Conservation (phyloP, 2,113 vertebrate species). For the Lampris incognitus region DNA sequence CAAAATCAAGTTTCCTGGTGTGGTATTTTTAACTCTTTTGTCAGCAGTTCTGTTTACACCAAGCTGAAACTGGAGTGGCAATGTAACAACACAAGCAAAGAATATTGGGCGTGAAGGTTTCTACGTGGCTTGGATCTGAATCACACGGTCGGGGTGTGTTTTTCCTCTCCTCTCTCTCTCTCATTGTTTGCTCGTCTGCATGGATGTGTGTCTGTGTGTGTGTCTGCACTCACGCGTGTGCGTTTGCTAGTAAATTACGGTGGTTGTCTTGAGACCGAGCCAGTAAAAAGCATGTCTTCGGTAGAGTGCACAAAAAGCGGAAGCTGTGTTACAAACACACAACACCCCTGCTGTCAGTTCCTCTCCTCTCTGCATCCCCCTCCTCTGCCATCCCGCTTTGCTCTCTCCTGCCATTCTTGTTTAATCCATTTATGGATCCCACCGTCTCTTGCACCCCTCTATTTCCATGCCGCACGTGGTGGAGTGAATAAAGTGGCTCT, state of each 20-base stretch:
- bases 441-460: constrained; percentile 43
- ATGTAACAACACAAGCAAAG: constrained; percentile 43
- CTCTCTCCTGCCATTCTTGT: constrained; percentile 41
- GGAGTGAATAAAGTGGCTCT: constrained; percentile 42
- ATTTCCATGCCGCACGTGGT: constrained; percentile 51
- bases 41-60: constrained; percentile 52
- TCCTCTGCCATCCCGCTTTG: constrained; percentile 16
- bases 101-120: constrained; percentile 48
- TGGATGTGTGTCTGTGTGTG: not conserved
- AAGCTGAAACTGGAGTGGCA: constrained; percentile 53
- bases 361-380: constrained; percentile 24
- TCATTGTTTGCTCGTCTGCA: constrained; percentile 25
- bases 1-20: constrained; percentile 34
- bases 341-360: constrained; percentile 39
- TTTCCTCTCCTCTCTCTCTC: not conserved
- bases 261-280: constrained; percentile 36
- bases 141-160: constrained; percentile 24
- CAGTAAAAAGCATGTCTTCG: constrained; percentile 35
- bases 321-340: constrained; percentile 27
- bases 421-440: constrained; percentile 66
- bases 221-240: not conserved
- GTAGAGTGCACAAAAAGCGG: constrained; percentile 45
- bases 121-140: constrained; percentile 35
- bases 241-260: constrained; percentile 9
- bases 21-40: constrained; percentile 35